Percentiles rank a stretch among this genome's conserved stretches.
phyloP scores from a whole-genome alignment of 1,140 invertebrate species.

The Dreissena rostriformis region DNA sequence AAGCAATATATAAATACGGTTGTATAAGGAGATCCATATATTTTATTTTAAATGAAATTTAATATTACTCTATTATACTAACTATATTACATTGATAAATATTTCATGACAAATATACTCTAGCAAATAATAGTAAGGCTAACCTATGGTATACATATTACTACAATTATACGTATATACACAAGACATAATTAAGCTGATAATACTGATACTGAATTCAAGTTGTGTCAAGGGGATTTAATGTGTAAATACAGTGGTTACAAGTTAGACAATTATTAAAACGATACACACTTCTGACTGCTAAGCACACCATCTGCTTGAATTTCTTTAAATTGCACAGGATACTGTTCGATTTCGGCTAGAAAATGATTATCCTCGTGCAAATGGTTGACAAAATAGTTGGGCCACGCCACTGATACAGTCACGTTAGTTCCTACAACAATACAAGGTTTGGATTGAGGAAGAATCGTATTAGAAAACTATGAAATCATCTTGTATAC shows the following conservation, averaged over 20 bases:
- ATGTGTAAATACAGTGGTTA: background rate
- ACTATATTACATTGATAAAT: background rate
- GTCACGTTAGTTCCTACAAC: conserved; percentile 1
- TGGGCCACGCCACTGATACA: background rate
- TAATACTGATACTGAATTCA: too few relatives aligned
- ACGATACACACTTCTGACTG: conserved; percentile 10
- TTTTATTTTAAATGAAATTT: too few relatives aligned
- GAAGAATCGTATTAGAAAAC: background rate
- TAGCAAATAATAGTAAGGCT: background rate
- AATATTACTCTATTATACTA: too few relatives aligned
- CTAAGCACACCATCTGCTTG: conserved; percentile 26
- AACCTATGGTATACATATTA: too few relatives aligned
- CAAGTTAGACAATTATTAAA: background rate
- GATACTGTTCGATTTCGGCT: conserved; percentile 32
- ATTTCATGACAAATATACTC: background rate
- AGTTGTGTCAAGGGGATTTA: background rate
- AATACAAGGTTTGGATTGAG: background rate
- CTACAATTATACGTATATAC: too few relatives aligned
- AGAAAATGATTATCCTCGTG: conserved; percentile 51
- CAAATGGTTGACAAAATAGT: conserved; percentile 43
- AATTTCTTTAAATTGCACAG: conserved; percentile 30
- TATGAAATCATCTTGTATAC: background rate
- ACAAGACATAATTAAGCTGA: too few relatives aligned
- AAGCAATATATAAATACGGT: too few relatives aligned
- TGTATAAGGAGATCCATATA: too few relatives aligned